Percentiles rank a stretch among this genome's conserved stretches.
phyloP scores from a whole-genome alignment of 2,888 invertebrate species.

The Orchestes rusci region DNA sequence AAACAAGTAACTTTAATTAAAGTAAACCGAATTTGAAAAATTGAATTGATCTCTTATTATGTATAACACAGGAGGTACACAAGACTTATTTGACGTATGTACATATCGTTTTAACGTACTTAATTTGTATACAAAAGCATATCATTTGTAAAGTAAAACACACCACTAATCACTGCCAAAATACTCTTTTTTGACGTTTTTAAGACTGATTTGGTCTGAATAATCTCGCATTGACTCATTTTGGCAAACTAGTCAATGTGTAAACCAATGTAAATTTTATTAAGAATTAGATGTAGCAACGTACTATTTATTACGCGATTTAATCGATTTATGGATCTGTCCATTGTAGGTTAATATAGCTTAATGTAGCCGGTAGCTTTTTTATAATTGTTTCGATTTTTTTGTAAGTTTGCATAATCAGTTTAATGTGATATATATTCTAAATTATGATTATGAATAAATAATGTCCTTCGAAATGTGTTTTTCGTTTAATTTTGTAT shows the following conservation, averaged over 20 bases:
- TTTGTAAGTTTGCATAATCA: slow-evolving; percentile 23
- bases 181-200: slow-evolving; percentile 5
- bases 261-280: too few relatives aligned
- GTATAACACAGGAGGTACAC: slow-evolving; percentile 22
- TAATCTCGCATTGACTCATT: neutral
- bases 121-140: slow-evolving; percentile 29
- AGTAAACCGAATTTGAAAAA: too few relatives aligned
- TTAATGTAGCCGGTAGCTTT: slow-evolving; percentile 38
- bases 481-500: too few relatives aligned
- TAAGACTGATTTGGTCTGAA: neutral
- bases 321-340: slow-evolving; percentile 31
- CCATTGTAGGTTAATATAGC: slow-evolving; percentile 12
- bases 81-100: slow-evolving; percentile 30
- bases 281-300: too few relatives aligned
- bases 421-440: slow-evolving; percentile 44
- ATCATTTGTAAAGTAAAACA: slow-evolving; percentile 39
- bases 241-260: too few relatives aligned
- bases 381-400: slow-evolving; percentile 38
- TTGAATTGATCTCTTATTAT: too few relatives aligned
- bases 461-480: too few relatives aligned
- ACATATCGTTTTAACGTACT: slow-evolving; percentile 31
- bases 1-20: too few relatives aligned
- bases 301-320: too few relatives aligned
- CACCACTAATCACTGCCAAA: slow-evolving; percentile 41
- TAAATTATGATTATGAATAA: slow-evolving; percentile 34